Evolutionary conservation across 2,888 invertebrate genomes (phyloP), one percentile per base, ranked within the genome.

Genomic region (Folsomia candida): DNA sequence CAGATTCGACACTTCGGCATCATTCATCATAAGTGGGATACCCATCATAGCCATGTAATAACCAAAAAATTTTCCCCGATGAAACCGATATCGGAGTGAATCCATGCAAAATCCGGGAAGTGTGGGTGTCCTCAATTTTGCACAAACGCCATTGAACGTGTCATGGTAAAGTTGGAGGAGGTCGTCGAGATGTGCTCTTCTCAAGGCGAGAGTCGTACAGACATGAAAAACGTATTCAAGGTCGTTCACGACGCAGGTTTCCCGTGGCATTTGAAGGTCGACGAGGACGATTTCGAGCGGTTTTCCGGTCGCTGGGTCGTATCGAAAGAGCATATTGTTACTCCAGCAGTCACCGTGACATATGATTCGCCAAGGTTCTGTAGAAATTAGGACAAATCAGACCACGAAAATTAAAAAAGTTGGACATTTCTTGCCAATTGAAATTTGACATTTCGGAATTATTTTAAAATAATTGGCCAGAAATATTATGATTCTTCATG

Each of bases 241-340:
- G 59, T 74, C 74, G 1, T 47, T 26, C 0, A 64, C 67, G 1
- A 71, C 67, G 29, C 74, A 74, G 6, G 64, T 51, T 25, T 65
- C 62, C 14, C 65, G 37, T 18, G 58, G 11, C 18, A 65, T 22
- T 62, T 74, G 74, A n/a, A 74, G 65, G 27, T 74, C 74, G 1
- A 74, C 25, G 1, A 74, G 26, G 22, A 68, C 65, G 1, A 70
- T 63, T 4, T 67, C 51, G 14, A 64, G 66, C 0, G 74, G 70
- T 29, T 60, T 57, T 0, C 61, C 62, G 2, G 51, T 71, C 20
- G 14, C 22, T 22, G 63, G 58, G 26, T 74, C 60, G n/a, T 65
- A 51, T 14, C 61, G 60, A 66, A 75, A 73, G 0, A 73, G 59
- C 66, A 73, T 54, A 26, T 73, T 73, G 37, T 73, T 73, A 14